A percentile compares a stretch with the other conserved stretches of the same genome.
phyloP scores from a whole-genome alignment of 1,140 invertebrate genomes.

The Bicyclus anynana region DNA sequence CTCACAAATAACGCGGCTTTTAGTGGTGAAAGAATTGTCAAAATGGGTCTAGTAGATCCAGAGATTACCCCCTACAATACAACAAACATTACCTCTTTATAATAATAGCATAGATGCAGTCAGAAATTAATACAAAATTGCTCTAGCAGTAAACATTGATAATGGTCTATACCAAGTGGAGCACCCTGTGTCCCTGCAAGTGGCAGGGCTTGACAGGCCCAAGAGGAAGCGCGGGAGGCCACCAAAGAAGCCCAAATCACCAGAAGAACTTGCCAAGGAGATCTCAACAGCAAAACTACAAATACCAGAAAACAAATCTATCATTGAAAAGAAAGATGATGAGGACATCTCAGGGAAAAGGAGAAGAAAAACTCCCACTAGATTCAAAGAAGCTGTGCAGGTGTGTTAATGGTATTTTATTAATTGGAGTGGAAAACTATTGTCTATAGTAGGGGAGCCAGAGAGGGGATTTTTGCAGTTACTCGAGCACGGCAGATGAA shows the following conservation, averaged over 20 bases:
- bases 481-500: too few species aligned
- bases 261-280: conserved; percentile 57
- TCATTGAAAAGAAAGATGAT: conserved; percentile 57
- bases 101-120: too few species aligned
- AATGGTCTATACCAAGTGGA: conserved; percentile 57
- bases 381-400: conserved; percentile 82
- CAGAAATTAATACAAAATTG: not conserved
- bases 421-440: too few species aligned
- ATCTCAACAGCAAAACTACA: conserved; percentile 40
- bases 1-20: too few species aligned
- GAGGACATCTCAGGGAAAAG: conserved; percentile 79
- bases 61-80: too few species aligned
- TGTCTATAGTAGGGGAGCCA: too few species aligned
- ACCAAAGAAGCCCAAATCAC: conserved; percentile 81
- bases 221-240: conserved; percentile 83
- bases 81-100: too few species aligned
- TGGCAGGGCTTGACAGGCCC: conserved; percentile 81
- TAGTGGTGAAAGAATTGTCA: too few species aligned
- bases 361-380: conserved; percentile 81
- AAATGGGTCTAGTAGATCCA: too few species aligned
- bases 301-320: conserved; percentile 20
- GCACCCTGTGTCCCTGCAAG: conserved; percentile 68
- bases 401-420: conserved; percentile 40
- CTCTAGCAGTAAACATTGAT: conserved; percentile 44
- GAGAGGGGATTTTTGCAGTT: too few species aligned